Conservation (phyloP, 2,888 invertebrate species). For the Polietes domitor region DNA sequence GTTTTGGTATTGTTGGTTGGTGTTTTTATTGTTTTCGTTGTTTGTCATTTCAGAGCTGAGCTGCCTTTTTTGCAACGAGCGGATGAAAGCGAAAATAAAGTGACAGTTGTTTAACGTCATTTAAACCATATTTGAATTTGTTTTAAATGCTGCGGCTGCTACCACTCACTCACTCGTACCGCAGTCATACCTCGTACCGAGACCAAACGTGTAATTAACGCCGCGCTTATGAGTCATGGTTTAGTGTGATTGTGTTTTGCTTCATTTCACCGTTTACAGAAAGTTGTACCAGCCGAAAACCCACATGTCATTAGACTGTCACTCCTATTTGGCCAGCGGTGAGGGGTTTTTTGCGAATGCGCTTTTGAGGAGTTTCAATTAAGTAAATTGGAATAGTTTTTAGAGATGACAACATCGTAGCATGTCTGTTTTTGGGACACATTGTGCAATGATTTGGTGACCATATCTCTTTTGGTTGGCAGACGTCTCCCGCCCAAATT, state of each 20-base stretch:
- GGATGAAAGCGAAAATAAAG: conserved; percentile 47
- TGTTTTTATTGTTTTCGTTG: too few species aligned
- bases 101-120: conserved; percentile 51
- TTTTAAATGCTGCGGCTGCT: conserved; percentile 35
- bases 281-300: conserved; percentile 24
- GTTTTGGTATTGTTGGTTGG: conserved; percentile 44
- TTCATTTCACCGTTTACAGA: conserved; percentile 31
- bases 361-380: conserved; percentile 14
- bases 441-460: too few species aligned
- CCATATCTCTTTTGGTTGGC: too few species aligned
- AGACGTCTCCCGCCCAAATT: too few species aligned
- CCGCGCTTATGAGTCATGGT: conserved; percentile 14
- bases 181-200: background rate
- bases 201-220: background rate
- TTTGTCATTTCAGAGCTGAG: conserved; percentile 10
- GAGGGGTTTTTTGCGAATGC: background rate
- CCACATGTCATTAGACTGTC: conserved; percentile 47
- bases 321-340: conserved; percentile 13
- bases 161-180: background rate
- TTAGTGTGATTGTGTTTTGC: background rate
- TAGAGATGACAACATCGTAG: background rate
- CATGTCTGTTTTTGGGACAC: too few species aligned
- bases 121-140: conserved; percentile 47
- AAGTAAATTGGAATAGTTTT: background rate
- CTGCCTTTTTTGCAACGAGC: conserved; percentile 25